Evolutionary conservation across 2,888 invertebrate genomes (phyloP).

Genomic region (Abscondita cerata): DNA sequence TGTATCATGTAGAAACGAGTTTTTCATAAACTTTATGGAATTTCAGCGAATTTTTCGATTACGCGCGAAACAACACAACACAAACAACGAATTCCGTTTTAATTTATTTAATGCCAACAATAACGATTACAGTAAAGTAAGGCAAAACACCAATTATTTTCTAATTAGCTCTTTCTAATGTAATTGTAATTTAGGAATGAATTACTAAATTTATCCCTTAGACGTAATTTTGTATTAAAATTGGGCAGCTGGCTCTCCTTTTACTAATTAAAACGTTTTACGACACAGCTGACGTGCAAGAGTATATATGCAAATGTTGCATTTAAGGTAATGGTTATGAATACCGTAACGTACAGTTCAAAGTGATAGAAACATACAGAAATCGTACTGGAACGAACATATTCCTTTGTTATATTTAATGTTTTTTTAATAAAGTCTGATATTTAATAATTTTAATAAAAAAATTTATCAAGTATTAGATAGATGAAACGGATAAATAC

Average conservation of each 20-base stretch:
- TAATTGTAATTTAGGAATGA: not conserved
- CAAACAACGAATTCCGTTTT: too few relatives aligned
- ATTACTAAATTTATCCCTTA: slow-evolving; percentile 7
- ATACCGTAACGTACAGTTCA: slow-evolving; percentile 2
- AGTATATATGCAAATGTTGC: slow-evolving; percentile 10
- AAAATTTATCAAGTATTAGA: too few relatives aligned
- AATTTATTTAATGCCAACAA: too few relatives aligned
- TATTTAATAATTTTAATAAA: too few relatives aligned
- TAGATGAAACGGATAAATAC: too few relatives aligned
- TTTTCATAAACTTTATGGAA: too few relatives aligned
- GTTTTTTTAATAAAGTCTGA: too few relatives aligned
- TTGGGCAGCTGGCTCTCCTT: not conserved
- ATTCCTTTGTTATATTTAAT: not conserved
- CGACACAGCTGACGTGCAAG: slow-evolving; percentile 7
- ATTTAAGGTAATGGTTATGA: slow-evolving; percentile 8
- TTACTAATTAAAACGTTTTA: slow-evolving; percentile 10
- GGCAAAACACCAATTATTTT: not conserved
- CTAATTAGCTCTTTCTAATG: not conserved
- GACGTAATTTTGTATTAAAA: slow-evolving; percentile 5
- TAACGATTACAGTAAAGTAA: too few relatives aligned
- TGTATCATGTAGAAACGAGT: too few relatives aligned
- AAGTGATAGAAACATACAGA: not conserved
- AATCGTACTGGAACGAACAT: too few relatives aligned
- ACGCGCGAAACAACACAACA: too few relatives aligned
- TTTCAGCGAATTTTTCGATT: too few relatives aligned